A percentile compares a stretch with the other conserved stretches of the same genome.
These are phyloP conservation scores for Reticulitermes speratus DNA, from an alignment of 1,140 invertebrate species.

Conservation along the genomic window DNA sequence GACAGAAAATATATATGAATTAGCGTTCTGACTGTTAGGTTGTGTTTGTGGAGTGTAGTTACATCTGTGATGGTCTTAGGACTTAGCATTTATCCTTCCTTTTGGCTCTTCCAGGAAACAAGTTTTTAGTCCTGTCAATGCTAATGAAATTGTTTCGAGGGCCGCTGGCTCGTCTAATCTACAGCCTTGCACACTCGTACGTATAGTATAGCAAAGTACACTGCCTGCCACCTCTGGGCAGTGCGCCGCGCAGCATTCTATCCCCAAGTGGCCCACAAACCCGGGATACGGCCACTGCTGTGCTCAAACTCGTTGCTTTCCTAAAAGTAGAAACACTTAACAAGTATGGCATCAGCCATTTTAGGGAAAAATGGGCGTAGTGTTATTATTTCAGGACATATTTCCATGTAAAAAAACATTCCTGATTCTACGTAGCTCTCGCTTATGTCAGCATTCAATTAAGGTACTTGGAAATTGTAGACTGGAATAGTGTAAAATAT, in stretches of 20 bases:
- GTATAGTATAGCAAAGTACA: background rate
- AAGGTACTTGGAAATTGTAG: too few relatives aligned
- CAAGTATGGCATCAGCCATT: background rate
- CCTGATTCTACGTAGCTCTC: too few relatives aligned
- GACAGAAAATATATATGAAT: background rate
- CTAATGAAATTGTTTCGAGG: slow-evolving; percentile 16
- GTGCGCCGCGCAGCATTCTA: background rate
- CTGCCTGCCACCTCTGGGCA: background rate
- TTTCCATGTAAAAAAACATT: too few relatives aligned
- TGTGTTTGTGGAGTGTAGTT: background rate
- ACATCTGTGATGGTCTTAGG: background rate
- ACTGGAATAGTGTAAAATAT: too few relatives aligned
- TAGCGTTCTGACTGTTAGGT: background rate
- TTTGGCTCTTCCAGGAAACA: background rate
- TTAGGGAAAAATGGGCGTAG: too few relatives aligned
- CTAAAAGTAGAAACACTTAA: background rate
- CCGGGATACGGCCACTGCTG: background rate
- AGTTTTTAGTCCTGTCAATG: slow-evolving; percentile 4
- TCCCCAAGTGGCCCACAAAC: background rate
- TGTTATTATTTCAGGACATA: too few relatives aligned
- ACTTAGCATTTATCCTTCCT: background rate
- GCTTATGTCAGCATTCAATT: too few relatives aligned
- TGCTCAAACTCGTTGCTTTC: background rate
- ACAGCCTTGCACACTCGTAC: slow-evolving; percentile 1
- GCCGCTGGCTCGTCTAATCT: background rate